These are phyloP conservation scores for Sebastes reedi DNA, from an alignment of 2,797 vertebrate species.

Conservation along the genomic window DNA sequence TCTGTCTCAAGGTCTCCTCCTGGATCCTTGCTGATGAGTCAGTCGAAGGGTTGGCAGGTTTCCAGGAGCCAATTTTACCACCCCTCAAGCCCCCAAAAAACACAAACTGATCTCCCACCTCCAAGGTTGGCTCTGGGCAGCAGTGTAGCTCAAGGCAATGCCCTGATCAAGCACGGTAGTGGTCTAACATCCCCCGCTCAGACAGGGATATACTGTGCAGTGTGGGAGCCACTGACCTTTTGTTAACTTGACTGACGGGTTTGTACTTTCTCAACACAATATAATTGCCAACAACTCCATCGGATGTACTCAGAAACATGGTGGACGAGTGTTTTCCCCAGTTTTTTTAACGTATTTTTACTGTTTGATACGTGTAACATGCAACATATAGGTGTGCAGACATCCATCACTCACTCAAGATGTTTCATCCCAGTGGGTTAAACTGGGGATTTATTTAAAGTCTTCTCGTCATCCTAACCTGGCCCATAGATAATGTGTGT, in stretches of 20 bases:
- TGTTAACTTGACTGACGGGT: conserved; percentile 61
- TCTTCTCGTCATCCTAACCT: neutral
- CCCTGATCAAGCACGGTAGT: conserved; percentile 65
- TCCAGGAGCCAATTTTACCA: conserved; percentile 65
- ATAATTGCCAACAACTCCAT: conserved; percentile 46
- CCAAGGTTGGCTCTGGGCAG: conserved; percentile 65
- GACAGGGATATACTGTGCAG: conserved; percentile 49
- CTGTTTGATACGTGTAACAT: conserved; percentile 4
- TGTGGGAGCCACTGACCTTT: conserved; percentile 60
- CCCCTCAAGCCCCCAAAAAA: conserved; percentile 60
- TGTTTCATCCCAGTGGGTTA: neutral
- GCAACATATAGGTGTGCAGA: conserved; percentile 20
- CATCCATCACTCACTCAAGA: conserved; percentile 13
- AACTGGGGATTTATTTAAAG: neutral
- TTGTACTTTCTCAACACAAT: conserved; percentile 43
- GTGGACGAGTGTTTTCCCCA: neutral
- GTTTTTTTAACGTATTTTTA: neutral
- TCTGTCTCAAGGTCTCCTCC: conserved; percentile 58
- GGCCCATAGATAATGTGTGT: neutral
- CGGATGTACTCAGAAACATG: conserved; percentile 1
- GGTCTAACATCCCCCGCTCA: conserved; percentile 56
- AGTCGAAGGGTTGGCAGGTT: conserved; percentile 60
- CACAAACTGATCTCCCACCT: conserved; percentile 70
- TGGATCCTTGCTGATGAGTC: conserved; percentile 59
- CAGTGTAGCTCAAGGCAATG: conserved; percentile 73